These are phyloP conservation scores for Hepsetus odoe DNA, from an alignment of 2,113 vertebrate species.

Conservation along the genomic window DNA sequence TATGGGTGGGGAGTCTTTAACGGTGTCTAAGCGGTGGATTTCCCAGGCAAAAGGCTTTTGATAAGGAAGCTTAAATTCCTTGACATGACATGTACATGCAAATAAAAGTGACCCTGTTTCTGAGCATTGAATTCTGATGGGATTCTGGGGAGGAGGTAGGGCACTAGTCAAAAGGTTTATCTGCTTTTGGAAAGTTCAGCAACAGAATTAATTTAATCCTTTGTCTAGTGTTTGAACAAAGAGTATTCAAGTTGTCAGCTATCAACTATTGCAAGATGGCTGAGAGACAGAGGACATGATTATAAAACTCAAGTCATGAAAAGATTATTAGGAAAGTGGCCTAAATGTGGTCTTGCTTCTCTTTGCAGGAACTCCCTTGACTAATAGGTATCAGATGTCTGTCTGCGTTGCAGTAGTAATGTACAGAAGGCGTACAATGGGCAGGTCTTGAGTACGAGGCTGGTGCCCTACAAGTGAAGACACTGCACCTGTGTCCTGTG, in stretches of 20 bases:
- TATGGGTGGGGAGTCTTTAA: not conserved
- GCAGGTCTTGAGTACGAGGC: too few relatives aligned
- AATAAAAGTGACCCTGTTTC: constrained; percentile 10
- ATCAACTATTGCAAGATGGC: constrained; percentile 10
- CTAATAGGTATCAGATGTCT: constrained; percentile 23
- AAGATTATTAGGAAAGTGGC: constrained; percentile 16
- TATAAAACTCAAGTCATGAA: not conserved
- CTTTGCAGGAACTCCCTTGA: not conserved
- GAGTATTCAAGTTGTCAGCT: not conserved
- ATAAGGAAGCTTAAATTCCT: not conserved
- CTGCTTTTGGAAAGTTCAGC: not conserved
- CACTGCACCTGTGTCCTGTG: not conserved
- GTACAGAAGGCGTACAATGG: not conserved
- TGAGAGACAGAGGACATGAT: not conserved
- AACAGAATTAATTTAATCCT: not conserved
- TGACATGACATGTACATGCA: not conserved
- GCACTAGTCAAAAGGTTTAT: not conserved
- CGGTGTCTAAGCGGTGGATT: too few relatives aligned
- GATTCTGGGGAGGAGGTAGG: not conserved
- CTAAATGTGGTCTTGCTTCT: constrained; percentile 15
- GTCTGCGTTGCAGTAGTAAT: not conserved
- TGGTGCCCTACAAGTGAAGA: not conserved
- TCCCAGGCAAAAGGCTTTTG: not conserved
- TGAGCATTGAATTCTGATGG: not conserved
- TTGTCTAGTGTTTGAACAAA: constrained; percentile 14